Base-by-base conservation (phyloP, 1,140 invertebrate genomes). In the Leptinotarsa lineolata region DNA sequence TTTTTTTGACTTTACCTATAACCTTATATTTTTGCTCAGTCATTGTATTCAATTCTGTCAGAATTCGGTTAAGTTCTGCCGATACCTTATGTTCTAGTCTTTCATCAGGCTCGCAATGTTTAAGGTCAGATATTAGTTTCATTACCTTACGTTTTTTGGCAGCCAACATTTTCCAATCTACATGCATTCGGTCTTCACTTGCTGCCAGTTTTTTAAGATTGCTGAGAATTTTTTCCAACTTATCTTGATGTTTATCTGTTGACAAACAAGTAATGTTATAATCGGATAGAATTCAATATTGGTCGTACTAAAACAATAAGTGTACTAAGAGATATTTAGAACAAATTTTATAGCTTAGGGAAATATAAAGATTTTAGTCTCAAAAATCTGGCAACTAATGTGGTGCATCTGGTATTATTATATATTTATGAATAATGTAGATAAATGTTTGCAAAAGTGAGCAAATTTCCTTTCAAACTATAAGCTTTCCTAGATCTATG, bases 91-190 rank as follows among this genome's bases (percentile, higher is more conserved):
- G 60, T 65, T 74, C 58, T 5, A 72, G 22, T 48, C 70, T 73
- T 12, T 68, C 44, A 60, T 69, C 69, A 4, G 64, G 15, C 6
- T 54, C 44, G 6, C 45, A 66, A 13, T 70, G 58, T 58, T 48
- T 65, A 4, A 71, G 4, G 20, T 76, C 59, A 18, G 45, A 30
- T 20, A 71, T 60, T 45, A 77, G 64, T 69, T 76, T 77, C 58
- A 73, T 54, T 13, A 80, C 73, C 71, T 80, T 80, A 12, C 70
- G 63, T 39, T 75, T 78, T 71, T 79, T 79, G 0, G 74, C 76
- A 16, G 68, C 64, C 21, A 80, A 64, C 13, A 48, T 72, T 70
- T 76, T 79, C 73, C 70, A 75, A 46, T 80, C 78, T 2, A 65
- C 66, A 13, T 74, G 59, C 54, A 77, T 76, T 1, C 72, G 66